phyloP scores from a whole-genome alignment of 53 echinoderm and acorn worm species.

The Actinopyga echinites region DNA sequence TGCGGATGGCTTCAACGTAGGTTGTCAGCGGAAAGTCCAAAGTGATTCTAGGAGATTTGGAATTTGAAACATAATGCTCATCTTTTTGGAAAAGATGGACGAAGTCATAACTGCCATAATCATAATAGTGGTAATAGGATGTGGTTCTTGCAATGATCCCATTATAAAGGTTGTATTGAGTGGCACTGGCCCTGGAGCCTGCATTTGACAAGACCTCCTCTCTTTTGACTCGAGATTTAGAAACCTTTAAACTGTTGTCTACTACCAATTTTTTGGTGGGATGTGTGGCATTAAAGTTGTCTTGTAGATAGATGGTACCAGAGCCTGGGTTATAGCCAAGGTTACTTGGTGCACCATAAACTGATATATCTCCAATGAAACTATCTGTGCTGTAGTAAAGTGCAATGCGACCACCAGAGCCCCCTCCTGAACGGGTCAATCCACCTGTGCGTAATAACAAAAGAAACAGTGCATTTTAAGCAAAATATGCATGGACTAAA shows the following conservation, averaged over 20 bases:
- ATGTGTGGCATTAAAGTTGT: conserved; percentile 42
- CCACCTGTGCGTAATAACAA: conserved; percentile 14
- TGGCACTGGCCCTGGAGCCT: conserved; percentile 31
- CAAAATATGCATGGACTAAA: too few relatives aligned
- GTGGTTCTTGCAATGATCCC: conserved; percentile 60
- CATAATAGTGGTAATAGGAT: neutral
- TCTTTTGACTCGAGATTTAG: conserved; percentile 42
- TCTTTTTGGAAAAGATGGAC: conserved; percentile 50
- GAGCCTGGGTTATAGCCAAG: conserved; percentile 57
- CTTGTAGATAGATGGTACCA: conserved; percentile 77
- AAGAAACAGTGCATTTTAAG: neutral
- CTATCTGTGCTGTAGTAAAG: conserved; percentile 72
- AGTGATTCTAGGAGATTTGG: conserved; percentile 42
- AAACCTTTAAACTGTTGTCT: conserved; percentile 61
- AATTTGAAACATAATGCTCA: neutral
- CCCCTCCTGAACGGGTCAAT: conserved; percentile 62
- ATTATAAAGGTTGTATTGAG: conserved; percentile 58
- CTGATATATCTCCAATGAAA: conserved; percentile 71
- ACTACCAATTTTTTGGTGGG: conserved; percentile 60
- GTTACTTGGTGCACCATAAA: conserved; percentile 63
- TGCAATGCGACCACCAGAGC: conserved; percentile 79
- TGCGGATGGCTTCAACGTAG: conserved; percentile 59
- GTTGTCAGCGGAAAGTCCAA: conserved; percentile 56
- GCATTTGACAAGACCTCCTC: conserved; percentile 55
- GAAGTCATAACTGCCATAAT: neutral